phyloP scores from a whole-genome alignment of 2,113 vertebrate species.

The Neodon shergylaensis region DNA sequence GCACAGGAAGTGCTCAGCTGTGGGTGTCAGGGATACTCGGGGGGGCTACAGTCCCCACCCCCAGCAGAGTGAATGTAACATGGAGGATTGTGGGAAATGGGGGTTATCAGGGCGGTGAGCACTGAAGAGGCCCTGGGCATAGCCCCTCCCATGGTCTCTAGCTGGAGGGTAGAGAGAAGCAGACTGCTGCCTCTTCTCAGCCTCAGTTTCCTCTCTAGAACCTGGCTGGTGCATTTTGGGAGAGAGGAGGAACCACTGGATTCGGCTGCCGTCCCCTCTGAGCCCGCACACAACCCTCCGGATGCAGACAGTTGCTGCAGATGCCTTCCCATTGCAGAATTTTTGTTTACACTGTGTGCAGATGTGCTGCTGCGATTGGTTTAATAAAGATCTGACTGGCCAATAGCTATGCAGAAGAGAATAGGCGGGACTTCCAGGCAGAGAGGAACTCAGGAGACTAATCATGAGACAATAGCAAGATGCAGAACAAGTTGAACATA shows the following conservation, averaged over 20 bases:
- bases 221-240: neutral
- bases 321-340: neutral
- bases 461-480: neutral
- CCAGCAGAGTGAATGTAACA: neutral
- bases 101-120: neutral
- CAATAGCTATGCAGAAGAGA: neutral
- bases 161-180: neutral
- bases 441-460: neutral
- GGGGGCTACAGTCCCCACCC: neutral
- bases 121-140: neutral
- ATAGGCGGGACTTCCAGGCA: neutral
- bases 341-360: neutral
- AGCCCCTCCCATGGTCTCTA: constrained; percentile 24
- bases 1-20: neutral
- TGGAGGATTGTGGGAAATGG: neutral
- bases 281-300: no score
- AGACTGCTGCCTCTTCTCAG: neutral
- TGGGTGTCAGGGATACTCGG: neutral
- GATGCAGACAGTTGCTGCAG: neutral
- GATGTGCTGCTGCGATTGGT: neutral
- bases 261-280: neutral
- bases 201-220: neutral
- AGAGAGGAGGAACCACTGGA: neutral
- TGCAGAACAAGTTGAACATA: neutral
- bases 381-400: neutral